Percentiles rank a stretch among this genome's conserved stretches.
Evolutionary conservation across 2,888 invertebrate genomes (phyloP).

Genomic region (Cylloceria caligata): DNA sequence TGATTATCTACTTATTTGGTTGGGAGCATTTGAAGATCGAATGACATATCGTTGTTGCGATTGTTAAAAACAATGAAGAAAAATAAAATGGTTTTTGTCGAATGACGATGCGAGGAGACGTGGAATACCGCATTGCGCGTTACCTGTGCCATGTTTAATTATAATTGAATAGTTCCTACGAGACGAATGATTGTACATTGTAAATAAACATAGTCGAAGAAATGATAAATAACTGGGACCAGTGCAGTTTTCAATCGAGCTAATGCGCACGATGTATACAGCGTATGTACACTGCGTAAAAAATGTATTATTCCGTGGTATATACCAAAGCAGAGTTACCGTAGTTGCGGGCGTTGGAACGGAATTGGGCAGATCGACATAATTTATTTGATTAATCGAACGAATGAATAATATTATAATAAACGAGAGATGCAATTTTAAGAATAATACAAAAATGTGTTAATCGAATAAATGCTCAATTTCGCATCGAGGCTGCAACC

Average conservation of each 20-base stretch:
- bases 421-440: background rate
- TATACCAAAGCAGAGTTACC: slow-evolving; percentile 59
- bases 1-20: background rate
- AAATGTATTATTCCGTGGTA: slow-evolving; percentile 45
- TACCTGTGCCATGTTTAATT: slow-evolving; percentile 67
- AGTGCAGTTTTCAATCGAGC: slow-evolving; percentile 58
- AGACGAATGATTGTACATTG: slow-evolving; percentile 48
- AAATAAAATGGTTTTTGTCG: slow-evolving; percentile 26
- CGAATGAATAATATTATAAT: background rate
- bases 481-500: slow-evolving; percentile 12
- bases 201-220: slow-evolving; percentile 19
- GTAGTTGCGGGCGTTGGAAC: background rate
- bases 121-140: slow-evolving; percentile 62
- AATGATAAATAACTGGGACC: slow-evolving; percentile 39
- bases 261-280: slow-evolving; percentile 41
- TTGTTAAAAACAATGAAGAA: slow-evolving; percentile 10
- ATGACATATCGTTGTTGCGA: background rate
- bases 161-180: slow-evolving; percentile 54
- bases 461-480: background rate
- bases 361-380: background rate
- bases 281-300: slow-evolving; percentile 52
- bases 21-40: background rate
- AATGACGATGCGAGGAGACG: slow-evolving; percentile 33
- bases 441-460: background rate
- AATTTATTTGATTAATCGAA: background rate